These are phyloP conservation scores for Ooceraea biroi DNA, from an alignment of 1,140 invertebrate species.

Conservation along the genomic window DNA sequence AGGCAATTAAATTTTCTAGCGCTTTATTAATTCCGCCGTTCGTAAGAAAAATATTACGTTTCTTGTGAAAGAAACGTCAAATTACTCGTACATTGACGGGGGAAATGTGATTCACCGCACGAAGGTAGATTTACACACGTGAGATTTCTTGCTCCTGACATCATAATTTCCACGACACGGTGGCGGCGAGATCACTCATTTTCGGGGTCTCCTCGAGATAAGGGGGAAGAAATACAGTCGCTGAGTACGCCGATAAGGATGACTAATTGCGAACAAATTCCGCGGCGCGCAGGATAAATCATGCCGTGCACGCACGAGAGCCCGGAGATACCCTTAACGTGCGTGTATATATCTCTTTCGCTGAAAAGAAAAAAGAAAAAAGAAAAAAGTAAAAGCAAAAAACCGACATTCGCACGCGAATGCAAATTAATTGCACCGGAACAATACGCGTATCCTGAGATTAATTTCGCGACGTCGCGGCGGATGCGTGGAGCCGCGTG, in stretches of 20 bases:
- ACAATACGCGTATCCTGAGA: conserved; percentile 57
- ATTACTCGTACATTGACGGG: no score
- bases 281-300: conserved; percentile 31
- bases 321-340: conserved; percentile 31
- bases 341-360: not conserved
- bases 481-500: conserved; percentile 33
- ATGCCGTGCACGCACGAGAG: conserved; percentile 34
- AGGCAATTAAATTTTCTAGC: not conserved
- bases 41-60: not conserved
- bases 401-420: conserved; percentile 50
- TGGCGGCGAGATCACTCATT: not conserved
- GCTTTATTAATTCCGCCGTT: not conserved
- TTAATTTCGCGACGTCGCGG: conserved; percentile 55
- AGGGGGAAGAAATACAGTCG: not conserved
- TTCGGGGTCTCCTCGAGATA: conserved; percentile 1
- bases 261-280: conserved; percentile 56
- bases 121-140: not conserved
- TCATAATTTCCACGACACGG: conserved; percentile 27
- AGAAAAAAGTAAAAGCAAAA: conserved; percentile 18
- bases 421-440: conserved; percentile 63
- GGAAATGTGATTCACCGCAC: not conserved
- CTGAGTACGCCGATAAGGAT: conserved; percentile 45
- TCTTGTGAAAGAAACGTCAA: no score
- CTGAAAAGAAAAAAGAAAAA: conserved; percentile 22
- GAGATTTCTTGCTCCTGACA: not conserved